Base-by-base conservation (phyloP, 2,888 invertebrate genomes). In the Calliphora vomitoria region DNA sequence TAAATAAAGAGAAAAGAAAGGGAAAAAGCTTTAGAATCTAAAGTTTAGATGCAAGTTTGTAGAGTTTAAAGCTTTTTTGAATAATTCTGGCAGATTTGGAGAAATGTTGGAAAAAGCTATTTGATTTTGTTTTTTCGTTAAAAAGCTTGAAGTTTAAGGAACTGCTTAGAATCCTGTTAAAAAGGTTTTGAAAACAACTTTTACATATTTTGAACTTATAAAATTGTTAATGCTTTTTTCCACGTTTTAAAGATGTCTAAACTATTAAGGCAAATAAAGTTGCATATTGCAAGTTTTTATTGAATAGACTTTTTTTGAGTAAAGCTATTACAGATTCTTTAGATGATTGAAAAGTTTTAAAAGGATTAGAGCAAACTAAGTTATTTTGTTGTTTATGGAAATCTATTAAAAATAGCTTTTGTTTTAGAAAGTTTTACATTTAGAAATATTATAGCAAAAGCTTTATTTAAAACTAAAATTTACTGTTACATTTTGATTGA, bases 11-110 rank as follows among this genome's bases (percentile, higher is more conserved):
- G n/a, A 20, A 11, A 25, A n/a, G 25, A 18, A 2, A 6, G 5
- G 20, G 18, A 25, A 31, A 60, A 68, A 68, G 47, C 62, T 83
- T 20, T 58, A n/a, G n/a, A n/a, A n/a, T n/a, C n/a, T n/a, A n/a
- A n/a, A n/a, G n/a, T n/a, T n/a, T n/a, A 3, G 31, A 1, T 31
- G 2, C 35, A 62, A 64, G 64, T 64, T 44, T 60, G 62, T 62
- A 62, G n/a, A 75, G 62, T 35, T 20, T 50, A n/a, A 31, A 60
- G 31, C 60, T 31, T 44, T 44, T 44, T 53, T 25, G 11, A 31
- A 8, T 18, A 2, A 15, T 8, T 2, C n/a, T n/a, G 8, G 47
- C 0, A 62, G 18, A 25, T 8, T 20, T 58, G 44, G 0, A 8
- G 1, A 35, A 6, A 38, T 50, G 38, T 15, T 13, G 31, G 13